These are phyloP conservation scores for Timema podura DNA, from an alignment of 2,888 invertebrate species.

Conservation along the genomic window DNA sequence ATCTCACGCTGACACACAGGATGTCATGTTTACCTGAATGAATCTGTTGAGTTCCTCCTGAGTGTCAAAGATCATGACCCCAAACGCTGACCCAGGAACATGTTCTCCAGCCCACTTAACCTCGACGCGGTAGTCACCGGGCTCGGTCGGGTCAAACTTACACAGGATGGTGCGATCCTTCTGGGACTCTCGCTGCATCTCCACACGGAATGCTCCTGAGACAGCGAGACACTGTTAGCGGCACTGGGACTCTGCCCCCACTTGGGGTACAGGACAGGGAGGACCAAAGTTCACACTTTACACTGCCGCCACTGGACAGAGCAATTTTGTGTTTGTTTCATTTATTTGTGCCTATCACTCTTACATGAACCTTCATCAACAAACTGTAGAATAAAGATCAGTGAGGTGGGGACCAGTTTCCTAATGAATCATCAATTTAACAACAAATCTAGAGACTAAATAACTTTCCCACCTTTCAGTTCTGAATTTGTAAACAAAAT, in stretches of 20 bases:
- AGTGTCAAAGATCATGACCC: constrained; percentile 98
- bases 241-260: no score
- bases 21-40: constrained; percentile 44
- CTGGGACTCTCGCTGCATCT: constrained; percentile 98
- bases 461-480: no score
- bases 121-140: constrained; percentile 96
- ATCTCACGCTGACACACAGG: no score
- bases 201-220: constrained; percentile 93
- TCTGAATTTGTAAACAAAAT: no score
- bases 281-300: no score
- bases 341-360: neutral
- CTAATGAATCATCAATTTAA: no score
- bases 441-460: no score
- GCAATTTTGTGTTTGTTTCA: no score
- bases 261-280: no score
- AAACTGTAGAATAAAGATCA: no score
- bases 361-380: neutral
- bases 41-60: constrained; percentile 81
- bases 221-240: neutral
- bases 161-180: constrained; percentile 97
- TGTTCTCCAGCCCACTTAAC: constrained; percentile 97
- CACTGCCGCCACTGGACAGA: no score
- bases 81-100: constrained; percentile 97
- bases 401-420: no score
- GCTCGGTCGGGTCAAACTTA: constrained; percentile 96